These are phyloP conservation scores for Camponotus pennsylvanicus DNA, from an alignment of 1,140 invertebrate species.

Conservation along the genomic window DNA sequence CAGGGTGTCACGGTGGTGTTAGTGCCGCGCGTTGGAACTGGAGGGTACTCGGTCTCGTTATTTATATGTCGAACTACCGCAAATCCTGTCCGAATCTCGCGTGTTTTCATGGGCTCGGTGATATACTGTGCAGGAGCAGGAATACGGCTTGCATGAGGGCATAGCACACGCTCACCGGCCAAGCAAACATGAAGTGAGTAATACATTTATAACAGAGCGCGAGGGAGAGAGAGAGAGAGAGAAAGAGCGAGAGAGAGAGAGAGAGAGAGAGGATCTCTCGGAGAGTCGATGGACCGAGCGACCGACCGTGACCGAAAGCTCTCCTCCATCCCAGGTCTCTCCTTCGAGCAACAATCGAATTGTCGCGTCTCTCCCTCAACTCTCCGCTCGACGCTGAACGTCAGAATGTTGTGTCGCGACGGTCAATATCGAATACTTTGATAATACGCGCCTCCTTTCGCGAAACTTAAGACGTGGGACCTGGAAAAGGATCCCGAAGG, in stretches of 20 bases:
- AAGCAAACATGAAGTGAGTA: slow-evolving; percentile 85
- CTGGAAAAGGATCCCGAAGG: not conserved
- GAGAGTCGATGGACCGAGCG: slow-evolving; percentile 48
- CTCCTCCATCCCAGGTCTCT: not conserved
- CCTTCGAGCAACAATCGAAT: no score
- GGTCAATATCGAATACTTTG: no score
- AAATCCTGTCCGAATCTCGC: slow-evolving; percentile 84
- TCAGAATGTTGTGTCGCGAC: no score
- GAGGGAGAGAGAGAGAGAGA: slow-evolving; percentile 59
- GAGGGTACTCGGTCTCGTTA: slow-evolving; percentile 27
- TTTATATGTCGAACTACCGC: slow-evolving; percentile 85
- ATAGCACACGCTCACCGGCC: slow-evolving; percentile 83
- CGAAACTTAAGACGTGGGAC: no score
- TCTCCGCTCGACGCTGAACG: no score
- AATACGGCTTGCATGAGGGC: slow-evolving; percentile 83
- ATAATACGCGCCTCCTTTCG: not conserved
- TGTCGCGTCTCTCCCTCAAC: no score
- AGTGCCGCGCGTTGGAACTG: slow-evolving; percentile 74
- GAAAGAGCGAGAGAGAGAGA: slow-evolving; percentile 39
- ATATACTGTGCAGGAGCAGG: slow-evolving; percentile 82
- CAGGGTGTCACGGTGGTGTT: slow-evolving; percentile 84
- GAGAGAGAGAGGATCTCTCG: slow-evolving; percentile 17
- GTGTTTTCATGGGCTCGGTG: slow-evolving; percentile 86
- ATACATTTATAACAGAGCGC: slow-evolving; percentile 42
- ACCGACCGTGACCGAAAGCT: not conserved